A percentile compares a stretch with the other conserved stretches of the same genome.
phyloP scores from a whole-genome alignment of 2,888 invertebrate species.

The Xanthorhoe spadicearia region DNA sequence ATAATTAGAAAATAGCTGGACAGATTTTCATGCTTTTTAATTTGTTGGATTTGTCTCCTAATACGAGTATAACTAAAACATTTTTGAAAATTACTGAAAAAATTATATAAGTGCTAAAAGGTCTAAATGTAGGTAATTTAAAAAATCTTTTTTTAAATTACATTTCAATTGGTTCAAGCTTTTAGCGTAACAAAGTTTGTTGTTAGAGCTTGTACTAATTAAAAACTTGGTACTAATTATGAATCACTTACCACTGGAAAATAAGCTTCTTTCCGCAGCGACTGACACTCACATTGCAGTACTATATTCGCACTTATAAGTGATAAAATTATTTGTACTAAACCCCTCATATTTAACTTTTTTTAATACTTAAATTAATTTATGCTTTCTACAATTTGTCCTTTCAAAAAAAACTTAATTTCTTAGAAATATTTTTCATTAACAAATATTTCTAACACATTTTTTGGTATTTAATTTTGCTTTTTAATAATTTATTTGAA shows the following conservation, averaged over 20 bases:
- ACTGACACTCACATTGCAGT: constrained; percentile 48
- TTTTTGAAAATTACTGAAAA: no score
- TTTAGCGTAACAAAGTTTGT: no score
- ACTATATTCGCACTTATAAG: constrained; percentile 46
- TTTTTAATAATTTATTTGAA: neutral
- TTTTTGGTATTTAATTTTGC: no score
- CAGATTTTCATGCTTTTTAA: no score
- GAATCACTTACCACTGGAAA: constrained; percentile 58
- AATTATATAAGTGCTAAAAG: no score
- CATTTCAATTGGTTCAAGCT: no score
- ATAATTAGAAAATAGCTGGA: no score
- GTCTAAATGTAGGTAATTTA: no score
- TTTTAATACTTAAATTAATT: neutral
- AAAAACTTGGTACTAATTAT: neutral
- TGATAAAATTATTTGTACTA: constrained; percentile 32
- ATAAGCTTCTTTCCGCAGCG: constrained; percentile 51
- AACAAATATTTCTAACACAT: neutral
- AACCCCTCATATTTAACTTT: constrained; percentile 22
- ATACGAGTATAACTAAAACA: no score
- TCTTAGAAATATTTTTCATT: neutral
- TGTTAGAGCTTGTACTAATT: no score
- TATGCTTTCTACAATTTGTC: neutral
- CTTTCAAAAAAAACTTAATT: neutral
- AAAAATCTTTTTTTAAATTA: no score
- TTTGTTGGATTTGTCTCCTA: no score